Conservation (phyloP, 2,888 invertebrate species). For the Aphidoletes aphidimyza region DNA sequence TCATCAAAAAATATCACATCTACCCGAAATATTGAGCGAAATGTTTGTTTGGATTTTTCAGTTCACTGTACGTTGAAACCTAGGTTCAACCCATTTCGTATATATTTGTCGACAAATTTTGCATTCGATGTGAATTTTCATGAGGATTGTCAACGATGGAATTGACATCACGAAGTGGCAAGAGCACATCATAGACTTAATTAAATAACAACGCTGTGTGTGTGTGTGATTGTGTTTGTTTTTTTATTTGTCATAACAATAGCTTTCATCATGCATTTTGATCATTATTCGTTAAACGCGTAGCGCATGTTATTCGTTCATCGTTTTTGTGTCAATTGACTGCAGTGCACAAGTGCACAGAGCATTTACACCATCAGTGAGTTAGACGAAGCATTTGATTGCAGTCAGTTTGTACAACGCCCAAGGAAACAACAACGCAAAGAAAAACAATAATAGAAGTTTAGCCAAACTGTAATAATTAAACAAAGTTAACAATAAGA, state of each 20-base stretch:
- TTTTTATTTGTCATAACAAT: background rate
- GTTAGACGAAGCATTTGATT: background rate
- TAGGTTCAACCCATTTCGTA: too few relatives aligned
- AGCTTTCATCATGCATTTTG: background rate
- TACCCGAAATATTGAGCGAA: too few relatives aligned
- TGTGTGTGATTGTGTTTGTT: too few relatives aligned
- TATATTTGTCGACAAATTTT: background rate
- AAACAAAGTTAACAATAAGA: slow-evolving; percentile 35
- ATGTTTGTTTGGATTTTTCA: too few relatives aligned
- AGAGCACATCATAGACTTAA: background rate
- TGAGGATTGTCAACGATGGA: background rate
- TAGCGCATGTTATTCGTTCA: too few relatives aligned
- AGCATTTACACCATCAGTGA: background rate
- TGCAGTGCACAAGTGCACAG: too few relatives aligned
- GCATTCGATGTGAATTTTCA: background rate
- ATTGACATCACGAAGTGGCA: background rate
- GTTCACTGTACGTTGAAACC: too few relatives aligned
- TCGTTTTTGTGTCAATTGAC: too few relatives aligned
- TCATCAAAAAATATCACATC: too few relatives aligned
- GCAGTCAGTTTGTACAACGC: background rate
- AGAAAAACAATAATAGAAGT: slow-evolving; percentile 46
- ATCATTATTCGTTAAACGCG: too few relatives aligned
- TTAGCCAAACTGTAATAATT: slow-evolving; percentile 39
- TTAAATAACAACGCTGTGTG: background rate
- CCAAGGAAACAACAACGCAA: background rate